Evolutionary conservation across 2,888 invertebrate genomes (phyloP), one percentile per base, ranked within the genome.

Genomic region (Cantharis nigra): DNA sequence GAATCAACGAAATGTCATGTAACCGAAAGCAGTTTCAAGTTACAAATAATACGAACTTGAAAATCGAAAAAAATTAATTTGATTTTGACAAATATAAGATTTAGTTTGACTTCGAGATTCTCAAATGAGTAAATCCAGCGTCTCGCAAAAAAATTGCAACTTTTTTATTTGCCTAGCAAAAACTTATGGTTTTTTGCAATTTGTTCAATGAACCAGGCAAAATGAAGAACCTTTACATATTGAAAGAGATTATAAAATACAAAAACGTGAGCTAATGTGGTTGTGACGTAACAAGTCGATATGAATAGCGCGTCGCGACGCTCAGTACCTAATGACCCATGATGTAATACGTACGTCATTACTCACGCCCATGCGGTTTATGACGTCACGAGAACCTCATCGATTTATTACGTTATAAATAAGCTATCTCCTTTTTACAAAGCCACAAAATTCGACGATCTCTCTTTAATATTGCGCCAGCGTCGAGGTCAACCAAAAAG

Each of bases 401-500:
- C 81, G 86, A 85, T 85, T 80, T 28, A 78, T 83, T 81, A 82
- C 85, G 85, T 84, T 84, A 83, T 78, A 77, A 81, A 81, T 78
- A 81, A 80, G 69, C 49, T 71, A 63, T 83, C 83, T 72, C 78
- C 30, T 64, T 85, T 76, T 28, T 20, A n/a, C 65, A 26, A 67
- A 20, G 23, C 23, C n/a, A 49, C 49, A 49, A 49, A 49, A 49
- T 49, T 49, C 9, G 26, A 67, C 79, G 69, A 65, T 82, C 81
- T 79, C 74, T 76, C 70, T 81, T 77, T 76, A 72, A 78, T 81
- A 81, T 80, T 81, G 81, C 82, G 83, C 80, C 74, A 80, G 82
- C 84, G 84, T 81, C 84, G 84, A 84, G 85, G 85, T 84, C 84
- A 84, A 80, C 81, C 83, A 80, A 84, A 85, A 86, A 86, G 79